Evolutionary conservation across 2,797 vertebrate genomes (phyloP).

Genomic region (Cyclopterus lumpus): DNA sequence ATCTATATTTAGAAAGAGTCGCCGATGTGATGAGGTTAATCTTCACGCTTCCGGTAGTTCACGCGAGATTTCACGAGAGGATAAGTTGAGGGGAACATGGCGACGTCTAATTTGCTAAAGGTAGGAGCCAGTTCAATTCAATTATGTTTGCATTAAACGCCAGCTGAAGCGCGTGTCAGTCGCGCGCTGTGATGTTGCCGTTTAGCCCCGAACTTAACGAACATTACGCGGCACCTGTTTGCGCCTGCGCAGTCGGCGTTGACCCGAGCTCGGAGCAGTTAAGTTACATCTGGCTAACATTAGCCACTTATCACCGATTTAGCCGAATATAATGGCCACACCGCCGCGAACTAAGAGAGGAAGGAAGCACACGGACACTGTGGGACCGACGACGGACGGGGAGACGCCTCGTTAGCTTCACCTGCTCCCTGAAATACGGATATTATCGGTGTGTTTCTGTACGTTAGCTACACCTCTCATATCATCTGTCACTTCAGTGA

Average conservation of each 20-base stretch:
- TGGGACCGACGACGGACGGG: neutral
- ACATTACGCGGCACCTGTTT: neutral
- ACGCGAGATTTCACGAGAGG: conserved; percentile 87
- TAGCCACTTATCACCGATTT: conserved; percentile 70
- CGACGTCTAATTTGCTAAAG: conserved; percentile 99
- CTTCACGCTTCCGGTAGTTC: conserved; percentile 30
- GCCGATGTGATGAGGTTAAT: conserved; percentile 18
- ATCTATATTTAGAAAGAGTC: neutral
- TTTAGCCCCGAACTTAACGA: neutral
- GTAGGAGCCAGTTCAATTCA: conserved; percentile 85
- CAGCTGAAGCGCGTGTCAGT: conserved; percentile 49
- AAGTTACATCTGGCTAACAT: conserved; percentile 73
- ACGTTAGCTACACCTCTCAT: conserved; percentile 26
- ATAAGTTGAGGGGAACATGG: conserved; percentile 96
- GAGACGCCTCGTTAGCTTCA: neutral
- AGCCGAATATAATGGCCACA: conserved; percentile 51
- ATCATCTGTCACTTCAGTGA: conserved; percentile 59
- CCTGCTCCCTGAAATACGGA: neutral
- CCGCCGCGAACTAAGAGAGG: conserved; percentile 22
- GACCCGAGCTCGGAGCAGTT: conserved; percentile 32
- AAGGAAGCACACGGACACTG: neutral
- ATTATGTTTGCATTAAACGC: conserved; percentile 37
- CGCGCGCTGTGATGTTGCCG: neutral
- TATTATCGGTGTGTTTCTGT: neutral
- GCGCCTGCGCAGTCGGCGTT: neutral